Evolutionary conservation across 2,113 vertebrate genomes (phyloP), one percentile per base, ranked within the genome.

Genomic region (Hemibagrus wyckioides): DNA sequence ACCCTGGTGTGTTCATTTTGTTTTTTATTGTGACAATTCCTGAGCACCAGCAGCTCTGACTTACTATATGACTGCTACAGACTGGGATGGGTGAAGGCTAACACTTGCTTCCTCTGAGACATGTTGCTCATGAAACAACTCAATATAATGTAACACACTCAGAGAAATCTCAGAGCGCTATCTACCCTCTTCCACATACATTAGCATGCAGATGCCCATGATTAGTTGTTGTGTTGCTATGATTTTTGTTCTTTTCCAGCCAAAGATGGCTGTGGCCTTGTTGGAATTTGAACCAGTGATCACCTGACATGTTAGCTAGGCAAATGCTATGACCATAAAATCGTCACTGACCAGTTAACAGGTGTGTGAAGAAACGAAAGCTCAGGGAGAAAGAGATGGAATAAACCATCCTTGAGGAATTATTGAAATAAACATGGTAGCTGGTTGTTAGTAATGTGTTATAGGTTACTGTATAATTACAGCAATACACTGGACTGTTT

Each of bases 401-500:
- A 2, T 41, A 13, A 73, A 73, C 36, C 21, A 14, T 19, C 21
- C 10, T 28, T n/a, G 17, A 59, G 30, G 39, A 48, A 73, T 28
- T 57, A 39, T 36, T 57, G 25, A 30, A 63, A 44, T 36, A 44
- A 50, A 48, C 8, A 48, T 76, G 15, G 54, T 33, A 23, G 54
- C 33, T 44, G 19, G 39, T 30, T 87, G 44, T 30, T 84, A 52
- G 13, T 73, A 75, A 56, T 41, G 50, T 39, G n/a, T 54, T 30
- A 75, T 82, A 50, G 84, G 41, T 14, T 28, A 25, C 30, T 63
- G 41, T 44, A 79, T 71, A 33, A 86, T 44, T 89, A 79, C 77
- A 57, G 56, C 79, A 52, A 1, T 81, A 52, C 80, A 80, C 80
- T 63, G 67, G 87, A 82, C 67, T n/a, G n/a, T 77, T 84, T 57